Base-by-base conservation (phyloP, 2,888 invertebrate genomes). In the Timema podura region DNA sequence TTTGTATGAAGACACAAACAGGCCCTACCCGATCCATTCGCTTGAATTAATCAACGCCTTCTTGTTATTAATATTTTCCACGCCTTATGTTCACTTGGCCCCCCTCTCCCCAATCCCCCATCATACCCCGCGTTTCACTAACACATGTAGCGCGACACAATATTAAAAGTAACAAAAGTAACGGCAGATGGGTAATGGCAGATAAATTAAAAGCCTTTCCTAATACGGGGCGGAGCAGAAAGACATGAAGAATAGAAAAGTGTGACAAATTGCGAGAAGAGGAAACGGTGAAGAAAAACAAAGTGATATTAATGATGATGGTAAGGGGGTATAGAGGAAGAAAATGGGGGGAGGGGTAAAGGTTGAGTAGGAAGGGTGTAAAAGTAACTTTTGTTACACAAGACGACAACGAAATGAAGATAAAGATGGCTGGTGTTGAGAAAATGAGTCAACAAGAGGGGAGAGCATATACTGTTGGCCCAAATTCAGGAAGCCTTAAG, bases 261-360 rank as follows among this genome's bases (percentile, higher is more conserved):
- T 68, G 72, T 73, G 73, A 73, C 73, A 73, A 73, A 73, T 73
- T 73, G 72, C 69, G 67, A 65, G 72, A 71, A 71, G 70, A 73
- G 71, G 30, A 30, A 73, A 51, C 70, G 10, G 61, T 45, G 68
- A 72, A 67, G 68, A 73, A 71, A 30, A 61, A 72, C 70, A 72
- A 73, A 73, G 73, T 73, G 73, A 73, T 73, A 73, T 73, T 73
- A 73, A 73, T 73, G 73, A 73, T 72, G 73, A 72, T 71, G 73
- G 72, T 30, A 66, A 49, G 71, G 66, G 49, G 15, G 44, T 44
- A 15, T 45, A 44, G 57, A 57, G 16, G 67, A 46, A 30, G 30
- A 46, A n/a, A 44, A 48, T 6, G 59, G 61, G 15, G 10, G 61
- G 59, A 44, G 44, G 59, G 69, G n/a, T 48, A 48, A 16, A 59